Evolutionary conservation across 2,888 invertebrate genomes (phyloP).

Genomic region (Entomobrya multifasciata): DNA sequence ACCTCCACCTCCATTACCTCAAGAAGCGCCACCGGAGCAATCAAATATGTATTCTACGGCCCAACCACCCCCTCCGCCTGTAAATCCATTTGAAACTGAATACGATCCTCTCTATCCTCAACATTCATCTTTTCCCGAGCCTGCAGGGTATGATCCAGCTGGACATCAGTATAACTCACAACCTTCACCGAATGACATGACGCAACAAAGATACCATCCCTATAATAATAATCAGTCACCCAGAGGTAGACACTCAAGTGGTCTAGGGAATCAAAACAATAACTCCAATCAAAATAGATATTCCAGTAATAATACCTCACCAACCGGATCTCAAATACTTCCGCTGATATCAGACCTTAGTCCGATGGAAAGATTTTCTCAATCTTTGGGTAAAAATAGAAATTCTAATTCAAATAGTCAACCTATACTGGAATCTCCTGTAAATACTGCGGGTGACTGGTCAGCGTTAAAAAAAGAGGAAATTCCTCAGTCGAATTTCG

Average conservation of each 20-base stretch:
- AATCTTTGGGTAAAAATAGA: conserved; percentile 62
- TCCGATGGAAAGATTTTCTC: conserved; percentile 68
- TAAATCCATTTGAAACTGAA: conserved; percentile 52
- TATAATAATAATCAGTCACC: conserved; percentile 64
- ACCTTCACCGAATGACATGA: conserved; percentile 36
- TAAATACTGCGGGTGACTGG: conserved; percentile 23
- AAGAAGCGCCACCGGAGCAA: conserved; percentile 55
- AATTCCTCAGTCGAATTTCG: conserved; percentile 37
- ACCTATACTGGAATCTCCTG: conserved; percentile 51
- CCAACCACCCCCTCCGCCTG: conserved; percentile 63
- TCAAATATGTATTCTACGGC: conserved; percentile 26
- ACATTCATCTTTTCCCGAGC: conserved; percentile 57
- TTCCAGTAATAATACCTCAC: conserved; percentile 40
- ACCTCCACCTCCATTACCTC: conserved; percentile 61
- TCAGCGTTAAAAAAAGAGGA: conserved; percentile 52
- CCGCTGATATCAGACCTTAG: conserved; percentile 50
- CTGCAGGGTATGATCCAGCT: conserved; percentile 52
- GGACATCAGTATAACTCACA: conserved; percentile 48
- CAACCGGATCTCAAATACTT: conserved; percentile 54
- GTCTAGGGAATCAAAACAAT: conserved; percentile 21
- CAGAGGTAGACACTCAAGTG: conserved; percentile 49
- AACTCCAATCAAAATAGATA: conserved; percentile 19
- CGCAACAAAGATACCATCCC: conserved; percentile 66
- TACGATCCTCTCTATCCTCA: conserved; percentile 54
- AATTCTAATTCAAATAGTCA: conserved; percentile 37